A percentile compares a stretch with the other conserved stretches of the same genome.
These are phyloP conservation scores for Chalcis sispes DNA, from an alignment of 2,888 invertebrate species.

Conservation along the genomic window DNA sequence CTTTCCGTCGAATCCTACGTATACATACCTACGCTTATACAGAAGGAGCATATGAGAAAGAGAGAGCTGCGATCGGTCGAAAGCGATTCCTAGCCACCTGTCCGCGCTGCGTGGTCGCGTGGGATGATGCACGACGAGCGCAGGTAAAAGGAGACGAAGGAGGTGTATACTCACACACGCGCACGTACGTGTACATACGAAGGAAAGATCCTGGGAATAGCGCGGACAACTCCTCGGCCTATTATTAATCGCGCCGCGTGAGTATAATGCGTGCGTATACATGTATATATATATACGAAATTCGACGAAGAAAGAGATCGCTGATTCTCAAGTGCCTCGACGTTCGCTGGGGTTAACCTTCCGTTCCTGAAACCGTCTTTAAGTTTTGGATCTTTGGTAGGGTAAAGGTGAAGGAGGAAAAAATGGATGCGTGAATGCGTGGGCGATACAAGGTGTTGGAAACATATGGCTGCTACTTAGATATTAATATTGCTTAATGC, in stretches of 20 bases:
- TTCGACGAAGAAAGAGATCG: conserved; percentile 11
- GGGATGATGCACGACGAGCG: conserved; percentile 45
- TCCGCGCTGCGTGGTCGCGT: conserved; percentile 32
- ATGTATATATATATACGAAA: neutral
- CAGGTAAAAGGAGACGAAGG: conserved; percentile 14
- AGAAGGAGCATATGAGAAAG: neutral
- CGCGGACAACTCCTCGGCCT: conserved; percentile 12
- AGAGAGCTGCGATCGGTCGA: neutral
- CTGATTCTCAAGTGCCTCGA: conserved; percentile 43
- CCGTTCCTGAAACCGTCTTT: conserved; percentile 13
- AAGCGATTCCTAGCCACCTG: conserved; percentile 46
- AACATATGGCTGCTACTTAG: conserved; percentile 18
- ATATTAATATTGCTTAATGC: too few relatives aligned
- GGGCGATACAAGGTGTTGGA: conserved; percentile 28
- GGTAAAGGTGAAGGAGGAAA: too few relatives aligned
- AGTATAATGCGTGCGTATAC: neutral
- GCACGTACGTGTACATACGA: neutral
- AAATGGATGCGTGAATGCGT: neutral
- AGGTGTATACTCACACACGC: neutral
- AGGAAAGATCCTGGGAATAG: conserved; percentile 51
- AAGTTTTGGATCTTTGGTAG: neutral
- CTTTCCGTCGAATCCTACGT: neutral
- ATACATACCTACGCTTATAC: neutral
- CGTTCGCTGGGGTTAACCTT: conserved; percentile 37
- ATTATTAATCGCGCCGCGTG: conserved; percentile 52